A percentile compares a stretch with the other conserved stretches of the same genome.
Conservation (phyloP, 2,888 invertebrate species). For the Carterocephalus palaemon region DNA sequence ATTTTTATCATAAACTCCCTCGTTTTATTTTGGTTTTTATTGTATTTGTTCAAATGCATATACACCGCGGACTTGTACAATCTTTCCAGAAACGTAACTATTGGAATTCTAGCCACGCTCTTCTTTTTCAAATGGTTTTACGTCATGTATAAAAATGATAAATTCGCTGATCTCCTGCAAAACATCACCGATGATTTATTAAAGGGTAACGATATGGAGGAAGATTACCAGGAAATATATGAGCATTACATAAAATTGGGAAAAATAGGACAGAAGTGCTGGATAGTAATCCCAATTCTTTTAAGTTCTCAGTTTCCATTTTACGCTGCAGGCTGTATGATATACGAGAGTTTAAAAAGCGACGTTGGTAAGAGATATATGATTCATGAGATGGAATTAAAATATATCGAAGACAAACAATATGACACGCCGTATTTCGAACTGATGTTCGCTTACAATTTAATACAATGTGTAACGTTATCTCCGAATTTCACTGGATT, state of each 20-base stretch:
- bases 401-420: constrained; percentile 51
- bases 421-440: constrained; percentile 56
- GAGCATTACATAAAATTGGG: constrained; percentile 45
- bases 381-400: constrained; percentile 58
- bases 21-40: constrained; percentile 50
- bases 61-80: constrained; percentile 47
- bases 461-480: constrained; percentile 44
- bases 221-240: constrained; percentile 49
- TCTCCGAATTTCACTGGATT: constrained; percentile 52
- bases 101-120: constrained; percentile 45
- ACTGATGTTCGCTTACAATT: constrained; percentile 50
- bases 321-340: constrained; percentile 46
- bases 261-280: constrained; percentile 45
- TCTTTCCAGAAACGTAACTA: constrained; percentile 50
- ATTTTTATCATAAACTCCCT: constrained; percentile 40
- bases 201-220: constrained; percentile 45
- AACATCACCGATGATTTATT: constrained; percentile 50
- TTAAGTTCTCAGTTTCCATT: constrained; percentile 51
- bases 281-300: constrained; percentile 50
- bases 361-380: constrained; percentile 47
- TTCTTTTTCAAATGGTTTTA: constrained; percentile 59
- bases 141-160: constrained; percentile 42
- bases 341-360: constrained; percentile 45
- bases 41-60: constrained; percentile 47
- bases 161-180: constrained; percentile 43